Conservation (phyloP, 64 coral and sea anemone species). For the Stichodactyla mertensii region DNA sequence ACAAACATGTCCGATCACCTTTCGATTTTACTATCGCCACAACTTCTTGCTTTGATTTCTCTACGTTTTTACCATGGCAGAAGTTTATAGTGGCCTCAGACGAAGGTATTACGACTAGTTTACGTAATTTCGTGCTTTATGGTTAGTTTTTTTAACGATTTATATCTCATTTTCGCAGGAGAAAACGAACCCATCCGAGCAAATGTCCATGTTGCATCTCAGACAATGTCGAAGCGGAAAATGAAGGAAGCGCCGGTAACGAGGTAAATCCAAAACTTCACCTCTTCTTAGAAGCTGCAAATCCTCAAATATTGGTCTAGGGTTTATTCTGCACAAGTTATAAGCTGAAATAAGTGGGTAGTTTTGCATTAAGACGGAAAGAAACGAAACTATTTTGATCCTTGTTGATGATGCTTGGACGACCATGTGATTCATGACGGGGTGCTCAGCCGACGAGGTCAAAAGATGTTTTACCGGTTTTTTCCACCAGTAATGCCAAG, state of each 20-base stretch:
- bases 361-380: conserved; percentile 1
- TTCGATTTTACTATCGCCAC: conserved; percentile 49
- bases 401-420: conserved; percentile 11
- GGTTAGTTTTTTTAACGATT: not conserved
- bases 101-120: conserved; percentile 18
- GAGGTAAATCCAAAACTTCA: conserved; percentile 34
- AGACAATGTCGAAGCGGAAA: conserved; percentile 52
- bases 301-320: not conserved
- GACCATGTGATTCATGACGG: conserved; percentile 42
- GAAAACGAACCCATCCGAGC: conserved; percentile 67
- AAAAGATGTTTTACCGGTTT: conserved; percentile 3
- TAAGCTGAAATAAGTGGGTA: not conserved
- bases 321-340: not conserved
- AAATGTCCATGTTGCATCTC: conserved; percentile 75
- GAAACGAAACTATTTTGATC: not conserved
- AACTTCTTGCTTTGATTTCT: conserved; percentile 7
- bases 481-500: not conserved
- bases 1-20: conserved; percentile 65
- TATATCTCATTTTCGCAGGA: conserved; percentile 45
- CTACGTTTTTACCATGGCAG: conserved; percentile 15
- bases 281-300: not conserved
- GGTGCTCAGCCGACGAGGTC: conserved; percentile 3
- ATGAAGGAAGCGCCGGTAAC: conserved; percentile 39
- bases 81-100: conserved; percentile 50
- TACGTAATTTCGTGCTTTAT: not conserved